These are phyloP conservation scores for Temnopleurus reevesii DNA, from an alignment of 53 echinoderm and acorn worm genomes.

Conservation along the genomic window DNA sequence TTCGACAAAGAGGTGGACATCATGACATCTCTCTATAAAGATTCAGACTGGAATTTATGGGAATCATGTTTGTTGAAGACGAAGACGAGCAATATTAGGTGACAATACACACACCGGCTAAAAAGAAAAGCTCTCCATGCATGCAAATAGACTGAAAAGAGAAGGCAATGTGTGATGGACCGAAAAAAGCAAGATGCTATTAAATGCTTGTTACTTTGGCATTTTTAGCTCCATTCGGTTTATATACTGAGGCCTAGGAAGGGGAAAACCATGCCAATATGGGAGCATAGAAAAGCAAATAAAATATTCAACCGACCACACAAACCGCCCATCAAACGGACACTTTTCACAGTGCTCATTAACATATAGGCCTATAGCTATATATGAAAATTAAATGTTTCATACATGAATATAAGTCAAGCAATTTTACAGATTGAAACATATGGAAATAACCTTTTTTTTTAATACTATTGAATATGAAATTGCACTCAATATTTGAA, in stretches of 20 bases:
- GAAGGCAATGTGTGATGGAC: not conserved
- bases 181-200: not conserved
- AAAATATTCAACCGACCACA: not conserved
- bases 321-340: not conserved
- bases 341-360: no score
- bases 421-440: no score
- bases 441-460: no score
- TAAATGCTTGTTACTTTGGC: not conserved
- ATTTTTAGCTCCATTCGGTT: not conserved
- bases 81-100: not conserved
- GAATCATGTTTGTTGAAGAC: not conserved
- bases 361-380: no score
- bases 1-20: not conserved
- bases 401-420: no score
- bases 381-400: no score
- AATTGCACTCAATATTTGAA: no score
- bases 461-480: no score
- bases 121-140: not conserved
- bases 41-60: not conserved
- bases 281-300: not conserved
- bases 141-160: slow-evolving; percentile 4
- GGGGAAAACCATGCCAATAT: not conserved
- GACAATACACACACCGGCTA: not conserved
- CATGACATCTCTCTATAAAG: not conserved
- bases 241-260: not conserved